Base-by-base conservation (phyloP, 92 coral and sea anemone species). In the Ricordea florida region DNA sequence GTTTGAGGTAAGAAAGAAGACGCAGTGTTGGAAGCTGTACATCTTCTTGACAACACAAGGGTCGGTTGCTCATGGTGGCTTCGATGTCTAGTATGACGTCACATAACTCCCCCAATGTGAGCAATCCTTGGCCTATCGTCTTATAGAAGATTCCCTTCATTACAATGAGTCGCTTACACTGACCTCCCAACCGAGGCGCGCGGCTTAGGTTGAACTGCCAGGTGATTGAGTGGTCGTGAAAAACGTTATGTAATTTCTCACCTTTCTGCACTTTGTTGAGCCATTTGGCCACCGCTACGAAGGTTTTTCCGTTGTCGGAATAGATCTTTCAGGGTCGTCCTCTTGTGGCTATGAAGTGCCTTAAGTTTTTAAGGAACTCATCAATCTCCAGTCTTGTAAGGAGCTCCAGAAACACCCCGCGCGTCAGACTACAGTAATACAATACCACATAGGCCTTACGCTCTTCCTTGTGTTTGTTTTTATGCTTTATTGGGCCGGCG, bases 131-230 rank as follows among this genome's bases (percentile, higher is more conserved):
- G 3, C 82, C 82, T 9, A 82, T 72, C 6, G 78, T 32, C 35
- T 82, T 82, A 62, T 73, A 74, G 57, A 82, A 82, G 1, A 58
- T 49, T 2, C 76, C 42, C 37, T 83, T 83, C 43, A 83, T 41
- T n/a, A 83, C 88, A 18, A 82, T 82, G 29, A 82, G 69, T 0
- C 82, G 43, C 37, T 71, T 76, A 20, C 62, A 72, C 3, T 74
- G 76, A 2, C 81, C 64, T 9, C 87, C 81, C 81, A 76, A 82
- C 87, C 87, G 72, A 0, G 81, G 76, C 4, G 67, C 69, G 16
- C 74, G 75, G 69, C 89, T 75, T 20, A 57, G 70, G 57, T 83
- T 83, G 50, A 83, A 83, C 21, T 58, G 64, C 89, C 89, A 74
- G 45, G 62, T 56, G 70, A 66, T 79, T 60, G 85, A 52, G 13